Percentiles rank a stretch among this genome's conserved stretches.
Conservation (phyloP, 2,797 vertebrate species). For the Merluccius polli region DNA sequence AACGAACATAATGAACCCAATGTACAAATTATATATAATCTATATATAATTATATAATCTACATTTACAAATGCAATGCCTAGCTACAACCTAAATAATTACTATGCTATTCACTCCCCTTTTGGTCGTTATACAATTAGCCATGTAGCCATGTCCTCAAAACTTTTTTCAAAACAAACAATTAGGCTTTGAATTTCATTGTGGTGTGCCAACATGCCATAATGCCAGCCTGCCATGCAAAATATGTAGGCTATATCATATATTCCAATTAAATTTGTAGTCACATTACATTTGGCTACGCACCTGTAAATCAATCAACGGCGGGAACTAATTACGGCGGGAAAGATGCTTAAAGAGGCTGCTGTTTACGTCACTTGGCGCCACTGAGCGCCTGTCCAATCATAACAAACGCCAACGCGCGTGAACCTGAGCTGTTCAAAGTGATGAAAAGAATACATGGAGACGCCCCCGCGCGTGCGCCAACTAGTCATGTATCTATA, state of each 20-base stretch:
- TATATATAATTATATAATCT: no score
- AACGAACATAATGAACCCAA: no score
- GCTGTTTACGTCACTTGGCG: slow-evolving; percentile 16
- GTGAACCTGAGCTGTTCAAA: slow-evolving; percentile 47
- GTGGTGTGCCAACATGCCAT: no score
- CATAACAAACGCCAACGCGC: slow-evolving; percentile 63
- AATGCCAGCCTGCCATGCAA: no score
- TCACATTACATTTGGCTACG: no score
- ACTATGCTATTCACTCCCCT: background rate
- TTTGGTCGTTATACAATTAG: background rate
- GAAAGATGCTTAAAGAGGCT: background rate
- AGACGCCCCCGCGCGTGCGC: slow-evolving; percentile 16
- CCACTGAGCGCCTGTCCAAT: slow-evolving; percentile 57
- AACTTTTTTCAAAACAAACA: no score
- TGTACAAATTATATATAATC: no score
- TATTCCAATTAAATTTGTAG: no score
- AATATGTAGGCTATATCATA: no score
- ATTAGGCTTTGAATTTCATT: no score
- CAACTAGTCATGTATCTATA: slow-evolving; percentile 26
- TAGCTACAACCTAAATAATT: background rate
- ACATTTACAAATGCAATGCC: background rate
- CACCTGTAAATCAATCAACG: no score
- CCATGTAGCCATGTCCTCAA: background rate
- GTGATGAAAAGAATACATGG: slow-evolving; percentile 5
- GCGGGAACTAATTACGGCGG: no score